phyloP scores from a whole-genome alignment of 2,113 vertebrate species.

The Origma solitaria region DNA sequence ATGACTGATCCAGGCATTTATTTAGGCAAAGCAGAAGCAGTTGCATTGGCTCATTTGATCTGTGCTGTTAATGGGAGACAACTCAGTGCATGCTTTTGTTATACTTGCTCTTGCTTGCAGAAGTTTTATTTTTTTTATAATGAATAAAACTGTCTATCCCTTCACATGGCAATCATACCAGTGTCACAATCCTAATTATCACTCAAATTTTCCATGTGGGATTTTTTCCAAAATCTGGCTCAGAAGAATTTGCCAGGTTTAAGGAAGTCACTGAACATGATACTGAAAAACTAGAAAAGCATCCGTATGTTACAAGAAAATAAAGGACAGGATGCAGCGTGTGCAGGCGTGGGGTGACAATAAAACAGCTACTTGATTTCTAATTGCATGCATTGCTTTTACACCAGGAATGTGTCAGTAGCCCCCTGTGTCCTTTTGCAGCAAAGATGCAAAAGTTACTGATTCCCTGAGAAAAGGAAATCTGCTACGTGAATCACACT shows the following conservation, averaged over 20 bases:
- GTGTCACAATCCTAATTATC: slow-evolving; percentile 15
- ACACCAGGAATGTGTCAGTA: not conserved
- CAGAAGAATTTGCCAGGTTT: not conserved
- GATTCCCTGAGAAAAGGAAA: not conserved
- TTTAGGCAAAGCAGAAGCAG: slow-evolving; percentile 57
- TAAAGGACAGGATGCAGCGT: not conserved
- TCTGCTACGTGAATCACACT: not conserved
- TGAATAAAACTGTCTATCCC: not conserved
- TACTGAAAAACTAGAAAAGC: not conserved
- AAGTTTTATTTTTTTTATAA: not conserved
- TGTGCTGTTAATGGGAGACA: slow-evolving; percentile 38
- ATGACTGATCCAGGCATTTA: slow-evolving; percentile 64
- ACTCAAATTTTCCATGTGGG: not conserved
- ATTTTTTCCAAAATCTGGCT: not conserved
- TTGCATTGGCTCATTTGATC: slow-evolving; percentile 54
- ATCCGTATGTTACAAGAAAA: not conserved
- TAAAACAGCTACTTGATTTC: not conserved
- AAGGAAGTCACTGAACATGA: not conserved
- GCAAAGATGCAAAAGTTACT: not conserved
- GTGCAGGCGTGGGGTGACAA: not conserved
- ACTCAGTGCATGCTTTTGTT: slow-evolving; percentile 47
- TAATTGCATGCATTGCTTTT: not conserved
- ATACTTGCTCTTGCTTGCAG: slow-evolving; percentile 55
- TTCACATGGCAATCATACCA: not conserved
- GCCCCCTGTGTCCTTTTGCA: not conserved